Base-by-base conservation (phyloP, 2,888 invertebrate genomes). In the Hedya salicella region DNA sequence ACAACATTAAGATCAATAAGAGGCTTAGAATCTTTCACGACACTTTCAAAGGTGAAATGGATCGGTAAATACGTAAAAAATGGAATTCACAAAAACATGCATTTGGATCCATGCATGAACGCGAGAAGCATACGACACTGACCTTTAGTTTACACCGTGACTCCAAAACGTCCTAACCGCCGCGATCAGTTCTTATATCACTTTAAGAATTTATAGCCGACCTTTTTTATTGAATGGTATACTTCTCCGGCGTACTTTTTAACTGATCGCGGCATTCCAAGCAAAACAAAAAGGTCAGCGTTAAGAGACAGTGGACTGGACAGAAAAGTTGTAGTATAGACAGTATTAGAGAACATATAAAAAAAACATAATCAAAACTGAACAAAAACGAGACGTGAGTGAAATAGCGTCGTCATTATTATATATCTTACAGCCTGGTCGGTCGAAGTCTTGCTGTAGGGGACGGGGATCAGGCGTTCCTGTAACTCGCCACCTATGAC, bases 401-500 rank as follows among this genome's bases (percentile, higher is more conserved):
- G 86, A 86, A 82, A 85, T 82, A 86, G 82, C 86, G 80, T 79
- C 80, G 80, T 75, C 82, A 78, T 72, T 82, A 77, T 79, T 72
- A 76, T 75, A 83, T 81, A 82, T 96, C 98, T 98, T 98, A 98
- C 98, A 97, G 98, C 98, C 97, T 98, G 98, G 95, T 98, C 98
- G 95, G 98, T 98, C 94, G 98, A 98, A 94, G 97, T 98, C 97
- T 98, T 98, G 98, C 98, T 98, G 97, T 98, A 98, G 94, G 98
- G 98, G 94, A 98, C 98, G 94, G 98, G 98, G 94, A 98, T 98
- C 96, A 98, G 97, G 95, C 98, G 97, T 95, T 98, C 98, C 96
- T 98, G 98, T 95, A 98, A 98, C 95, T 98, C 98, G 95, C 98
- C 98, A 96, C 98, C 98, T 97, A 98, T 98, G 96, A 98, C 98